Percentiles rank a stretch among this genome's conserved stretches.
Evolutionary conservation across 53 echinoderm and acorn worm genomes (phyloP).

Genomic region (Paelopatides confundens): DNA sequence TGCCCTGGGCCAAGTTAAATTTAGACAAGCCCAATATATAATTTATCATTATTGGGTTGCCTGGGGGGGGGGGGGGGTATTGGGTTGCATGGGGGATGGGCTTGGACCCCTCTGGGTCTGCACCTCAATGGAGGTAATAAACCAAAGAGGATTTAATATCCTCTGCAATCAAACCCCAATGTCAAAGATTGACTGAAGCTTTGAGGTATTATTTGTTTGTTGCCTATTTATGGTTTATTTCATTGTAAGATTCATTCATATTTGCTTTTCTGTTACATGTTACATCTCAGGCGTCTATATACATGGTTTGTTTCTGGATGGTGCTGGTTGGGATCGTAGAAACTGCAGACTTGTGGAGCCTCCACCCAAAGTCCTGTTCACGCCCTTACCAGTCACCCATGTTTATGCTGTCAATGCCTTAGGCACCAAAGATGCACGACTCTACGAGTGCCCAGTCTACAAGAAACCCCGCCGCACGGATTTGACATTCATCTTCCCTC

Average conservation of each 20-base stretch:
- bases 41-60: too few species aligned
- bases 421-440: constrained; percentile 79
- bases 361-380: constrained; percentile 97
- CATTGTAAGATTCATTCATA: too few species aligned
- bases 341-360: constrained; percentile 98
- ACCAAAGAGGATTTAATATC: too few species aligned
- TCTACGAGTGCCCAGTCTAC: constrained; percentile 97
- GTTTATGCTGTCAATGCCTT: constrained; percentile 90
- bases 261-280: too few species aligned
- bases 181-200: background rate
- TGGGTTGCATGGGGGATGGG: too few species aligned
- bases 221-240: too few species aligned
- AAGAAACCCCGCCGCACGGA: constrained; percentile 91
- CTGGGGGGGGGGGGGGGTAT: background rate
- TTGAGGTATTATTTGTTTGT: background rate
- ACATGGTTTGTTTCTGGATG: constrained; percentile 91
- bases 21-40: too few species aligned
- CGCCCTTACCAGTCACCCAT: constrained; percentile 91
- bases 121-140: too few species aligned
- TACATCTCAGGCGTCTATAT: constrained; percentile 82
- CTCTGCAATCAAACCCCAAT: too few species aligned
- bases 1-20: too few species aligned
- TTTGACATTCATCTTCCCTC: constrained; percentile 98
- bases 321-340: constrained; percentile 98
- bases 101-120: too few species aligned